Percentiles rank a stretch among this genome's conserved stretches.
These are phyloP conservation scores for Oncorhynchus keta DNA, from an alignment of 2,113 vertebrate species.

Conservation along the genomic window DNA sequence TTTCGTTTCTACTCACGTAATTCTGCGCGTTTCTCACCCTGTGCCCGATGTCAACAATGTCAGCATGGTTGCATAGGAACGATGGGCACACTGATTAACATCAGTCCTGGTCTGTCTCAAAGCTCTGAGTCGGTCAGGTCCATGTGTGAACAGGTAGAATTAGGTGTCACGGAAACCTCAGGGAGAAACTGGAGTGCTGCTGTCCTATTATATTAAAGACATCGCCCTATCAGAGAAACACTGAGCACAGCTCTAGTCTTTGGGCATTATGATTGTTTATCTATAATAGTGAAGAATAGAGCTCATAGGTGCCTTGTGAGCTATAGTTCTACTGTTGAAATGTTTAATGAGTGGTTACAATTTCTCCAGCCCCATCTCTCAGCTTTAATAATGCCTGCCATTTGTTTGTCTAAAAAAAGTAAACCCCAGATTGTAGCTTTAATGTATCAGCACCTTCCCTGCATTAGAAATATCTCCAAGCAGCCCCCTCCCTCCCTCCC, in stretches of 20 bases:
- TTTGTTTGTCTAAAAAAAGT: too few species aligned
- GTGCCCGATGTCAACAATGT: background rate
- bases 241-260: constrained; percentile 20
- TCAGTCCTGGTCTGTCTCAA: background rate
- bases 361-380: too few species aligned
- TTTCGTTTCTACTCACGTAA: too few species aligned
- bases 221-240: constrained; percentile 54
- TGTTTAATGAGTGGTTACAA: background rate
- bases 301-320: too few species aligned
- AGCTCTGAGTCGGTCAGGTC: too few species aligned
- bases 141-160: too few species aligned
- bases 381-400: too few species aligned
- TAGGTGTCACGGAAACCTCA: constrained; percentile 18
- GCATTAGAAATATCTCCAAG: constrained; percentile 61
- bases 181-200: constrained; percentile 32
- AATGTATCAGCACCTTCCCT: constrained; percentile 69
- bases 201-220: constrained; percentile 37
- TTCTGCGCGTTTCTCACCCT: too few species aligned
- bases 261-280: too few species aligned
- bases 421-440: constrained; percentile 17
- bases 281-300: too few species aligned
- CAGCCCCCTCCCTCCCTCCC: constrained; percentile 14
- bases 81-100: constrained; percentile 39
- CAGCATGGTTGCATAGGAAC: constrained; percentile 15
- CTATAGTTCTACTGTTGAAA: too few species aligned